These are phyloP conservation scores for Trichomalopsis sarcophagae DNA, from an alignment of 1,140 invertebrate species.

Conservation along the genomic window DNA sequence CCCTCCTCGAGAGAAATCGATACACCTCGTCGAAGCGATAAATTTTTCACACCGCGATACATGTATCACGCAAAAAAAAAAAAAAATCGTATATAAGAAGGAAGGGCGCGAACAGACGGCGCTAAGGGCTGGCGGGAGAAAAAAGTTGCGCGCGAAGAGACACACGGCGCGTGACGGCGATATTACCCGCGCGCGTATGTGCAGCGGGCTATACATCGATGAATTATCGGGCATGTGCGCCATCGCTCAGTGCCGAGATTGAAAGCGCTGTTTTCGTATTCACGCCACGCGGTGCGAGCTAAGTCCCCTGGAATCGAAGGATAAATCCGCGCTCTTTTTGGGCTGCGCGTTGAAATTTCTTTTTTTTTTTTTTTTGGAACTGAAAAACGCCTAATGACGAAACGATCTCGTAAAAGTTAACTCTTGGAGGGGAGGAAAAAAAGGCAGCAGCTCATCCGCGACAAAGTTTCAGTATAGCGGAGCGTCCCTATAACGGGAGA, in stretches of 20 bases:
- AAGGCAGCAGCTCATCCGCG: background rate
- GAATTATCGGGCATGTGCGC: conserved; percentile 29
- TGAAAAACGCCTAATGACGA: conserved; percentile 6
- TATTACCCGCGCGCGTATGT: background rate
- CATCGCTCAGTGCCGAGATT: conserved; percentile 14
- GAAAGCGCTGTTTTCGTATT: conserved; percentile 29
- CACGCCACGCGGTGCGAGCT: conserved; percentile 4
- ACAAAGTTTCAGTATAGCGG: conserved; percentile 1
- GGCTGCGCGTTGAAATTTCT: background rate
- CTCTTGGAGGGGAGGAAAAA: background rate
- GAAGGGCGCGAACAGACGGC: background rate
- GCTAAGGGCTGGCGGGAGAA: background rate
- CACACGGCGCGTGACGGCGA: conserved; percentile 9
- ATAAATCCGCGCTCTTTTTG: background rate
- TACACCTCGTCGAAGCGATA: too few relatives aligned
- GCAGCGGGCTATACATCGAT: background rate
- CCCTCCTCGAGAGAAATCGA: too few relatives aligned
- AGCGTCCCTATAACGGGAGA: background rate
- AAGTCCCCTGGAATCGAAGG: conserved; percentile 19
- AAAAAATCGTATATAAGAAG: background rate
- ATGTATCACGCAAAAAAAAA: background rate
- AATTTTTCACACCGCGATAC: conserved; percentile 12
- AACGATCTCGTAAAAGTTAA: conserved; percentile 16
- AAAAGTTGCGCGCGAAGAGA: conserved; percentile 12
- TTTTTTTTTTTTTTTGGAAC: background rate